These are phyloP conservation scores for Branchipolynoe longqiensis DNA, from an alignment of 2,888 invertebrate genomes.

Conservation along the genomic window DNA sequence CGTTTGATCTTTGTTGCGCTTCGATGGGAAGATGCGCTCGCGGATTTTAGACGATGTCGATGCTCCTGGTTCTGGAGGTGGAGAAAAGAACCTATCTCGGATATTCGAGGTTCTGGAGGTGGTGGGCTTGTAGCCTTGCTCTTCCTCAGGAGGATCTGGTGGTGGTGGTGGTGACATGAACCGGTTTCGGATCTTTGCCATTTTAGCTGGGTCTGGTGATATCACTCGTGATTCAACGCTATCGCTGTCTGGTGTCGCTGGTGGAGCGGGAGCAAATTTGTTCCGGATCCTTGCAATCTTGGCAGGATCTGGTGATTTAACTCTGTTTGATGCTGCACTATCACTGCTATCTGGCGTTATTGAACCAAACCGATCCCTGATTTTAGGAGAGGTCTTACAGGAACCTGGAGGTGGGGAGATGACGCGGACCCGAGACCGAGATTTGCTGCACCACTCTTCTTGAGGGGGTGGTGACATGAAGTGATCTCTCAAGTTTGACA, in stretches of 20 bases:
- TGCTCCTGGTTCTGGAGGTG: slow-evolving; percentile 15
- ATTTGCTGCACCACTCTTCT: not conserved
- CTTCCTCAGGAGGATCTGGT: not conserved
- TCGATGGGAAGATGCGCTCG: slow-evolving; percentile 13
- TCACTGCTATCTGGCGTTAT: not conserved
- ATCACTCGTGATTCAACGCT: not conserved
- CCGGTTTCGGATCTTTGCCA: slow-evolving; percentile 39
- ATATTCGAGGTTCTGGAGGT: not conserved
- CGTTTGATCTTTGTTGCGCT: not conserved
- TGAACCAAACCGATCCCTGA: not conserved
- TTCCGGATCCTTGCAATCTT: slow-evolving; percentile 7
- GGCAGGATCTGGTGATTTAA: not conserved
- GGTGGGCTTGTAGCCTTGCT: not conserved
- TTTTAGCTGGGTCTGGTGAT: slow-evolving; percentile 1
- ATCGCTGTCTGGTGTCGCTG: not conserved
- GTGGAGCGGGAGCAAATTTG: slow-evolving; percentile 24
- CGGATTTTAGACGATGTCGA: not conserved
- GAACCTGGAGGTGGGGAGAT: slow-evolving; percentile 25
- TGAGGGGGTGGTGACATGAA: slow-evolving; percentile 22
- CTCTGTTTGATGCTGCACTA: not conserved
- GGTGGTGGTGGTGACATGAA: slow-evolving; percentile 7
- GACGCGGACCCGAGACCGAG: not conserved
- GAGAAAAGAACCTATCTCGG: slow-evolving; percentile 28
- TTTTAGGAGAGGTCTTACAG: not conserved
- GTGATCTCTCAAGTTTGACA: slow-evolving; percentile 19